Evolutionary conservation across 2,888 invertebrate genomes (phyloP), one percentile per base, ranked within the genome.

Genomic region (Drosophila aldrichi): DNA sequence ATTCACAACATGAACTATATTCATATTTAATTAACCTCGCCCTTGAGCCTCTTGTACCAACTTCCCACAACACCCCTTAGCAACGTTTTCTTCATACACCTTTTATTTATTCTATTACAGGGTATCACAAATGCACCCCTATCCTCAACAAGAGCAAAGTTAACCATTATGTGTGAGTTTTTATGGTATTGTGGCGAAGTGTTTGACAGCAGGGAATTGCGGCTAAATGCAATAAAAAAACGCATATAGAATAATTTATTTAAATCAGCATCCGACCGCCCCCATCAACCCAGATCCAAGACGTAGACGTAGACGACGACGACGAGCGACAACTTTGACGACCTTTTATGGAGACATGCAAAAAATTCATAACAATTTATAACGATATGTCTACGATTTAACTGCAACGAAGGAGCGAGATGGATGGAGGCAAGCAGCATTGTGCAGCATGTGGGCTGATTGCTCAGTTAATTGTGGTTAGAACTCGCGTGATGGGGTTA

Each of bases 221-320:
- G 44, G 65, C 32, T 51, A 56, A 62, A 60, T 80, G 70, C 72
- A 78, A 80, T 80, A 83, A 81, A 83, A 85, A 83, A 85, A 73
- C 75, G 83, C 88, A 86, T 88, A 88, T 78, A 83, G 83, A 88
- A 86, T 86, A 81, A 86, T 84, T 88, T 88, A 87, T 88, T 87
- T 86, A 87, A 87, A 88, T 86, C 84, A 79, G 82, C 82, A 77
- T 72, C 74, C 70, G 65, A 77, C 43, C 56, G 73, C 87, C 84
- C 84, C 82, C 82, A 86, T 82, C 86, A 34, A 41, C 43, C 70
- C 44, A 44, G 43, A 20, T 22, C 20, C 38, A 22, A 25, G 55
- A 43, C 44, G 20, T 8, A 14, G 14, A 14, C 41, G 41, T 10
- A 9, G 34, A 43, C 43, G 29, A 49, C 56, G 48, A 54, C 81